Base-by-base conservation (phyloP, 1,140 invertebrate species). In the Achatina immaculata region DNA sequence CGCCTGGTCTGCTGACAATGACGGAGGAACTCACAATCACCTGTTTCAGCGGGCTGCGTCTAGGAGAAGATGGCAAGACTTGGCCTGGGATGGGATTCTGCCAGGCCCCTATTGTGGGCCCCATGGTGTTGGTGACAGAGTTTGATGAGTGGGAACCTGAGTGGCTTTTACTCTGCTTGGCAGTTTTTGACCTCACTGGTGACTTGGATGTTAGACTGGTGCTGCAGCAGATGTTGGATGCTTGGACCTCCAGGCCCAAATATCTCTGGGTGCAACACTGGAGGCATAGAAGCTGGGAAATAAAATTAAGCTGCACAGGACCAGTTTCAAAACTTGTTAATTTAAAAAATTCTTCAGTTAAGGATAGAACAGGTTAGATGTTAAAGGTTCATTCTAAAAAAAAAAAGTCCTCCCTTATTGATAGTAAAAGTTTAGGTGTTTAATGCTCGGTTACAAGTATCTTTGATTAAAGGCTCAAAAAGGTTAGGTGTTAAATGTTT, bases 1-100 rank as follows among this genome's bases (percentile, higher is more conserved):
- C 3, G 0, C 38, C 31, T 45, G 77, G n/a, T 21, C 76, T 73
- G 1, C 34, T 40, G 16, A 73, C 68, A 36, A 43, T 42, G 16
- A 58, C 48, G 45, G 96, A 95, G 28, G 96, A 96, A 86, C 96
- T 94, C 0, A 96, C 96, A 92, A 71, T 43, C 40, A 84, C 66
- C 45, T 84, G 83, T 76, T 84, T 84, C 79, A 82, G 83, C n/a
- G 83, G 83, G 38, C 83, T 84, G 71, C 83, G 78, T 31, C 83
- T 74, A 62, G 83, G 83, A 4, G 83, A 84, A n/a, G 83, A 31
- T 2, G 83, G 83, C 97, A 97, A 71, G 0, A n/a, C 78, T n/a
- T 80, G 78, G 38, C 68, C 78, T 4, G 78, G 68, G 16, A 72
- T 45, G 72, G 66, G 78, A 24, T 80, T 80, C 40, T 80, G 78